Base-by-base conservation (phyloP, 2,888 invertebrate genomes). In the Andrena dorsata region DNA sequence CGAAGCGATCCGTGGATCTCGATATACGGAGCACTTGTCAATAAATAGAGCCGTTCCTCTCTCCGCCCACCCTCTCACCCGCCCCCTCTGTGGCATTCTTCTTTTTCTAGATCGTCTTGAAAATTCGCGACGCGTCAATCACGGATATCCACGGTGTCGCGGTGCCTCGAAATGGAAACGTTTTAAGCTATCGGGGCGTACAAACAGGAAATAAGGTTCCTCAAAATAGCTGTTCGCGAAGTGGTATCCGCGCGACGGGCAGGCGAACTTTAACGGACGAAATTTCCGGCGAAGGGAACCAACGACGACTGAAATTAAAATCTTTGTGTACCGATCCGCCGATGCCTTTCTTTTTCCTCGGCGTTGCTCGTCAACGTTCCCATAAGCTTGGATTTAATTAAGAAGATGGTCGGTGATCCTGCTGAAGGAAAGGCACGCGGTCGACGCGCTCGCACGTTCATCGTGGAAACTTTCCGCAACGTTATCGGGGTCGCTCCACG, bases 21-120 rank as follows among this genome's bases (percentile, higher is more conserved):
- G 68, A 74, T 82, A 74, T 82, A 76, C 70, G 35, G 80, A 73
- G 72, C 73, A 56, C 68, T 80, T 80, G 73, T 80, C 80, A 68
- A 80, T 80, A 80, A 80, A 80, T 80, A 80, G 80, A 80, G 32
- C 63, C 72, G 61, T 47, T 23, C 6, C 7, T 1, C 13, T 26
- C 13, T 16, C 10, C 61, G 0, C 6, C 16, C 28, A 6, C 20
- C 35, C 32, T 8, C 3, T 13, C 3, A 4, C 13, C 26, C 30
- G 8, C 10, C 20, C 23, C 16, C 16, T 56, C 10, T 3, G 35
- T 2, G n/a, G 5, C 26, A n/a, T 30, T 53, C 49, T 35, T 47
- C 53, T 77, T 69, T 69, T 41, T 6, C 20, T 5, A 47, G 63
- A 63, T 64, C 80, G 80, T 80, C 80, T 80, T 68, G 66, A 73